Evolutionary conservation across 2,797 vertebrate species (phyloP).

Genomic region (Malacoctenus gilli): DNA sequence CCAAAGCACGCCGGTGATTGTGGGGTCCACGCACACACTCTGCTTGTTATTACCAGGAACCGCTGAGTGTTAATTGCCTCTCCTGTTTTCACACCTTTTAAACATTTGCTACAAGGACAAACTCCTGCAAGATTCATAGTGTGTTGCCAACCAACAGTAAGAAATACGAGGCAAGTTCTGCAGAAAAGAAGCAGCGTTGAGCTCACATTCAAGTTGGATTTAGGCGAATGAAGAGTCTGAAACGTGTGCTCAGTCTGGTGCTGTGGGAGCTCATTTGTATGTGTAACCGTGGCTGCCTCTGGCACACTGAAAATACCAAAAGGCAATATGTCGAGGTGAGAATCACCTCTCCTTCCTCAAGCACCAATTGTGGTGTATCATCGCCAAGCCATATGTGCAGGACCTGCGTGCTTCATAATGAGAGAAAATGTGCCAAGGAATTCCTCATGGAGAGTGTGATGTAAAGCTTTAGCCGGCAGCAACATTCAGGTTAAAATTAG

Average conservation of each 20-base stretch:
- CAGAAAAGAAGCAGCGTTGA: not conserved
- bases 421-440: conserved; percentile 11
- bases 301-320: conserved; percentile 51
- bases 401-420: conserved; percentile 10
- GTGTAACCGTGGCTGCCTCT: conserved; percentile 32
- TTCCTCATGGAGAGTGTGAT: conserved; percentile 21
- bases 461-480: conserved; percentile 24
- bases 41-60: conserved; percentile 14
- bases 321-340: conserved; percentile 48
- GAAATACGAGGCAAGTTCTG: conserved; percentile 3
- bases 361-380: conserved; percentile 1
- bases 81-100: conserved; percentile 20
- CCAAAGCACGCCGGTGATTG: conserved; percentile 49
- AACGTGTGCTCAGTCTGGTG: conserved; percentile 17
- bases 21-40: conserved; percentile 10
- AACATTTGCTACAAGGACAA: conserved; percentile 14
- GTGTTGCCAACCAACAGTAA: not conserved
- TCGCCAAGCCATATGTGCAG: conserved; percentile 23
- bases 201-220: conserved; percentile 16
- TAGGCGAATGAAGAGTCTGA: conserved; percentile 14
- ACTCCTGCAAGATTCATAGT: not conserved
- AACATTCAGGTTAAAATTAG: conserved; percentile 21
- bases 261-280: conserved; percentile 43
- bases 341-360: conserved; percentile 30
- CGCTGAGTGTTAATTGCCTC: conserved; percentile 24